Evolutionary conservation across 2,797 vertebrate species (phyloP), one percentile per base, ranked within the genome.

Genomic region (Pangasius macronema): DNA sequence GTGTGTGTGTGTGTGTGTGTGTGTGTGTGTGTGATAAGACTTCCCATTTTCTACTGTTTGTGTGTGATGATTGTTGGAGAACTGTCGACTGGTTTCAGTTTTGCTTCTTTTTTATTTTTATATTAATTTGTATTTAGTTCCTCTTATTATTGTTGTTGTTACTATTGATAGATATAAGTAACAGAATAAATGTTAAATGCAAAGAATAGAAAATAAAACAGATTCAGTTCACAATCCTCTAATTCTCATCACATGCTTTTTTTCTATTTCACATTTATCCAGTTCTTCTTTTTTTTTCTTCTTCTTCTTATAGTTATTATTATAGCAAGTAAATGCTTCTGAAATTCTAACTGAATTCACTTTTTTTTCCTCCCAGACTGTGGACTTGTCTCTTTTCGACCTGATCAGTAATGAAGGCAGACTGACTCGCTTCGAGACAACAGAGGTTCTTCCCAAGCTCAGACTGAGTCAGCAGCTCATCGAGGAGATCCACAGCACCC

Each of bases 381-480:
- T 94, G 22, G 97, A 96, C 91, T 46, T 97, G 86, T 97, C 96
- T 85, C 94, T 96, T 59, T 99, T 99, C 91, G 95, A 98, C 92
- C 93, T 99, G 89, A 95, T 98, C 82, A 96, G 95, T 90, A 95
- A 97, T 18, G 98, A 99, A 94, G 95, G 94, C 92, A 95, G 91
- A 89, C 93, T 97, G 94, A 97, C 96, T 33, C 96, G 92, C 11
- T 97, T 97, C 85, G 96, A 98, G 93, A 95, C 96, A 3, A 94
- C 95, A 22, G 96, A 97, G 88, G 91, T 95, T 13, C 85, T 97
- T 27, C 97, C 97, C 33, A 97, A 96, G 90, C 96, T 97, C 22
- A 97, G 97, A 89, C 88, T 97, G 90, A 96, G 95, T 68, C 95
- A 96, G 90, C 97, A 97, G 88, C 90, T 98, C 55, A 98, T 99